A percentile compares a stretch with the other conserved stretches of the same genome.
phyloP scores from a whole-genome alignment of 2,113 vertebrate genomes.

The Pituophis catenifer region DNA sequence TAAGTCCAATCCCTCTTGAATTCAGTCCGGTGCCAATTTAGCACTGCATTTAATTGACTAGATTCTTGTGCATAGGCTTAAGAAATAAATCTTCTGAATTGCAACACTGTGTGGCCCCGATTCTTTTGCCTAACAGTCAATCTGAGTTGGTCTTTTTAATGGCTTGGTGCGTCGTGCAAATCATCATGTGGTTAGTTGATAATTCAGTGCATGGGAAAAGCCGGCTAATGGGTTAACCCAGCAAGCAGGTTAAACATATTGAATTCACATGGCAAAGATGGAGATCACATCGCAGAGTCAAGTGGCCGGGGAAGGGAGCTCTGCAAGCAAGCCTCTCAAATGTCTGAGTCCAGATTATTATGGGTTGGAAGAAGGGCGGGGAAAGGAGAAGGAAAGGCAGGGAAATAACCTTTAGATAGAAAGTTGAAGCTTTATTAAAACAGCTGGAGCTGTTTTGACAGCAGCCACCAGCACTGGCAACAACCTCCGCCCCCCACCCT shows the following conservation, averaged over 20 bases:
- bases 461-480: rapidly evolving
- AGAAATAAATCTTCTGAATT: neutral
- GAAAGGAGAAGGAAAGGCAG: neutral
- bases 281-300: neutral
- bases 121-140: neutral
- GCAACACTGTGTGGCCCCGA: neutral
- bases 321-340: conserved; percentile 41
- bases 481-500: neutral
- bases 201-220: neutral
- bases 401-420: conserved; percentile 50
- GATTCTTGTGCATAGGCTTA: neutral
- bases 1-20: neutral
- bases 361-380: neutral
- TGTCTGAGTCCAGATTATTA: conserved; percentile 29
- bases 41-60: neutral
- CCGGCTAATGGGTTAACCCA: neutral
- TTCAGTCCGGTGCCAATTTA: neutral
- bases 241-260: neutral
- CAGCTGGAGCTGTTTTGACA: conserved; percentile 55
- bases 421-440: conserved; percentile 51
- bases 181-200: neutral
- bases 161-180: neutral
- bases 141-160: neutral
- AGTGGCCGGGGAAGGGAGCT: conserved; percentile 25
- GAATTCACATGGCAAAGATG: neutral